Evolutionary conservation across 1,140 invertebrate genomes (phyloP), one percentile per base, ranked within the genome.

Genomic region (Nasonia longicornis): DNA sequence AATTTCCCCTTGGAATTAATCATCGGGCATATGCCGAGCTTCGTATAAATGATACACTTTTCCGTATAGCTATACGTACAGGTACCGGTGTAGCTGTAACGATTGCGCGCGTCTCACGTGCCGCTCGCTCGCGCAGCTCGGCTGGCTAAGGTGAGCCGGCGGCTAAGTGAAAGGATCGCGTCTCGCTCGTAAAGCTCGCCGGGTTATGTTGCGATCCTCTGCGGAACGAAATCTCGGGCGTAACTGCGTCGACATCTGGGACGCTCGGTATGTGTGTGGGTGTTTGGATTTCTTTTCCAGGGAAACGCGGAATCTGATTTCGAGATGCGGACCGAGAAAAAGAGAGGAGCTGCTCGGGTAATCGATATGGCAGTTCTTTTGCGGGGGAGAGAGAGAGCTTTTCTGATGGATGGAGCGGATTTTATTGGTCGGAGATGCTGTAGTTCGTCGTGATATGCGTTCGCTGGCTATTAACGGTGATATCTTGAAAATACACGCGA

Each of bases 151-250:
- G 73, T 42, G 31, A 20, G 26, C 31, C 8, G 16, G 74, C 45
- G 74, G 35, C 58, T 63, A 76, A 76, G 74, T 76, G 52, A 76
- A 76, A 76, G 74, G 58, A 64, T 42, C 58, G 52, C 29, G 58
- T 76, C 72, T 74, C 72, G 72, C 72, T 74, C 72, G 72, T 74
- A 74, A 74, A 74, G 26, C 26, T 29, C 14, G 29, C 72, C 72
- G 48, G 48, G 48, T 74, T 74, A 74, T 74, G 45, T 74, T 58
- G 52, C 52, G 52, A 58, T 58, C 52, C 52, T 58, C 52, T 6
- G 52, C 52, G 52, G 52, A 22, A 35, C 58, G 58, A 76, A 66
- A 64, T 66, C 74, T 66, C 52, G 58, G 38, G 12, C 58, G 74
- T 22, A 66, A 64, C 58, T 42, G 35, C 58, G 48, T 31, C 29